Conservation (phyloP, 1,140 invertebrate genomes). For the Aphis gossypii region DNA sequence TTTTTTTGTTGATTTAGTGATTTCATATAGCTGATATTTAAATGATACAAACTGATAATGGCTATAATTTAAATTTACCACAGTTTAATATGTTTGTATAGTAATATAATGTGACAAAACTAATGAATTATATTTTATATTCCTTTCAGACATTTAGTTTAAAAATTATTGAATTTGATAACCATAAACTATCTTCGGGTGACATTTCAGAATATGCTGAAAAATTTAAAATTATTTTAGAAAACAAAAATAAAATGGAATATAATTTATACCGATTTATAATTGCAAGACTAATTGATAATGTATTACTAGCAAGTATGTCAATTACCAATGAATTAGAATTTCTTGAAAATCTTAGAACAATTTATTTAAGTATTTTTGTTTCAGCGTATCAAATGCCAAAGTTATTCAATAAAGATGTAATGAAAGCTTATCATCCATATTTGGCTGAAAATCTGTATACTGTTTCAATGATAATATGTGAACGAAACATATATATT, state of each 20-base stretch:
- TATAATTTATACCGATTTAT: slow-evolving; percentile 20
- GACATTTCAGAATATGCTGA: slow-evolving; percentile 35
- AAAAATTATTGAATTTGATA: slow-evolving; percentile 36
- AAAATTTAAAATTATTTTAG: slow-evolving; percentile 33
- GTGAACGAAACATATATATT: slow-evolving; percentile 46
- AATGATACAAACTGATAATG: too few relatives aligned
- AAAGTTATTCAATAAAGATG: neutral
- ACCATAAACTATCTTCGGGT: neutral
- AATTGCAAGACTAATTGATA: slow-evolving; percentile 21
- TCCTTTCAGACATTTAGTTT: slow-evolving; percentile 40
- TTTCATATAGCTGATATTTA: too few relatives aligned
- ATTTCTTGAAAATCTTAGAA: neutral
- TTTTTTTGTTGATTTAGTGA: too few relatives aligned
- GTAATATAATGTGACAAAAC: neutral
- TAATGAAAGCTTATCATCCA: slow-evolving; percentile 46
- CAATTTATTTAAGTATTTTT: neutral
- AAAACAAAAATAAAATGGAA: slow-evolving; percentile 38
- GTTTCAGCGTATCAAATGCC: slow-evolving; percentile 35
- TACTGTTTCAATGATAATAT: slow-evolving; percentile 38
- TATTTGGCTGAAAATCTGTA: slow-evolving; percentile 24
- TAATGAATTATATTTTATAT: slow-evolving; percentile 1
- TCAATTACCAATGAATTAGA: neutral
- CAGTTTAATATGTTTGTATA: neutral
- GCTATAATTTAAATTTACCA: neutral
- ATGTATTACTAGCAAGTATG: slow-evolving; percentile 41